Base-by-base conservation (phyloP, 1,140 invertebrate genomes). In the Drosophila ficusphila region DNA sequence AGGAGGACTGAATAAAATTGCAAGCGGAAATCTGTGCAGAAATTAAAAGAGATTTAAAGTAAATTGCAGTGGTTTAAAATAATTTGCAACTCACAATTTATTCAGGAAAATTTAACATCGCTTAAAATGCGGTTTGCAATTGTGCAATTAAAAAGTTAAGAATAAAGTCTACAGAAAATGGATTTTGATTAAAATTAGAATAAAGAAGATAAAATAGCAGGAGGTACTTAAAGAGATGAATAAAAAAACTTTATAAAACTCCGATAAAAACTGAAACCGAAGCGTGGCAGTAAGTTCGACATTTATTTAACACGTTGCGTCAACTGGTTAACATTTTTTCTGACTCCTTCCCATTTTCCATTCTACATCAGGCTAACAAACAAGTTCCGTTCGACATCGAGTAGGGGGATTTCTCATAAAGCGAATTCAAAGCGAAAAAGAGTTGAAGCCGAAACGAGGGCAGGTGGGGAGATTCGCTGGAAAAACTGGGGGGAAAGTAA, bases 341-440 rank as follows among this genome's bases (percentile, higher is more conserved):
- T 64, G 39, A 61, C 60, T 56, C 2, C 52, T 27, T 8, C 52
- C 12, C 6, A 16, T 38, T 27, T 38, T 38, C 12, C 25, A 31
- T 31, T 47, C 29, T 29, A 7, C 25, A n/a, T 9, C 8, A 1
- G 34, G 36, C 9, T 29, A 57, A 34, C 53, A 12, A 57, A 47
- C 53, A 16, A 47, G 42, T 38, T 61, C 21, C 56, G 23, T 61
- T 64, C 60, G 29, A 60, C 38, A 61, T 46, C 21, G 56, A 61
- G 60, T 64, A 38, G 52, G 27, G 54, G 31, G 51, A 29, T 61
- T 64, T 64, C 29, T 38, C 60, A 47, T 64, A 61, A 64, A 61
- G 53, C 38, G 25, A 60, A 60, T 62, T 62, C 60, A 60, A 64
- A 61, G 51, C 57, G 57, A 57, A 60, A 58, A 60, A 60, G 57